Evolutionary conservation across 2,888 invertebrate species (phyloP).

Genomic region (Podabrus alpinus): DNA sequence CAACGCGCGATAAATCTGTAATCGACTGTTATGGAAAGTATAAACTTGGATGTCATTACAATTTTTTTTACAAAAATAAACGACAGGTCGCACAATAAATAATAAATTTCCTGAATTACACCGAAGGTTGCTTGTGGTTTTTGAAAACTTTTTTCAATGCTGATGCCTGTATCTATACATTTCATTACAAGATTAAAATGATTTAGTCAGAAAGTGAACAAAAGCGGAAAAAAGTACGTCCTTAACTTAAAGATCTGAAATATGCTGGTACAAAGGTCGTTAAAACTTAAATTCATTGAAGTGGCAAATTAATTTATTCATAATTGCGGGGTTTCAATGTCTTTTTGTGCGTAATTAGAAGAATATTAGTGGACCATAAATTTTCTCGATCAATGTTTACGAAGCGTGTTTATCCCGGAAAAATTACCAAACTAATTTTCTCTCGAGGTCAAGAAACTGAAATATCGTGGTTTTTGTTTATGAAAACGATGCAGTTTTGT

Average conservation of each 20-base stretch:
- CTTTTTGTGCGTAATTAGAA: neutral
- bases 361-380: neutral
- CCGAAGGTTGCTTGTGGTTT: neutral
- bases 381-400: neutral
- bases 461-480: neutral
- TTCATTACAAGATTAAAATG: neutral
- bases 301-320: neutral
- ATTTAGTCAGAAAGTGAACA: neutral
- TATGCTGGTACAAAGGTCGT: slow-evolving; percentile 4
- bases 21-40: neutral
- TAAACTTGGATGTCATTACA: neutral
- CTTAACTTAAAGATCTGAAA: neutral
- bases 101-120: neutral
- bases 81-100: neutral
- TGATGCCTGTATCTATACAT: neutral
- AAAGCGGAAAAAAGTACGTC: neutral
- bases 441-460: neutral
- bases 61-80: neutral
- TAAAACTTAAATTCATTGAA: neutral
- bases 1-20: neutral
- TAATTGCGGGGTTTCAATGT: neutral
- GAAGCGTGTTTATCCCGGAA: neutral
- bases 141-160: neutral
- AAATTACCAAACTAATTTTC: neutral
- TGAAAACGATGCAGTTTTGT: neutral